Evolutionary conservation across 2,888 invertebrate genomes (phyloP).

Genomic region (Hypomecis punctinalis): DNA sequence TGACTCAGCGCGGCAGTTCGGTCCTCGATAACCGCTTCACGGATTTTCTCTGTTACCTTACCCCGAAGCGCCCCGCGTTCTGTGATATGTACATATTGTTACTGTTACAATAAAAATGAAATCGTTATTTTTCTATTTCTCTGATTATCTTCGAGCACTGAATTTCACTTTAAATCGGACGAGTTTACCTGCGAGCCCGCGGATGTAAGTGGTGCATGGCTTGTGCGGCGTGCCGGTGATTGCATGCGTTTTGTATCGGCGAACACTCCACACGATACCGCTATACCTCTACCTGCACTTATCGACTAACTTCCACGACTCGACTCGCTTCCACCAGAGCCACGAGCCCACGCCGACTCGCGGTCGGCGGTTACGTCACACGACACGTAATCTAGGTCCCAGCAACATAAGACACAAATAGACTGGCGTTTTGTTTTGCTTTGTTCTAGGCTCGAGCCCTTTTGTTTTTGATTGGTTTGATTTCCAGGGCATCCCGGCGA

Average conservation of each 20-base stretch:
- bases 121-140: slow-evolving; percentile 67
- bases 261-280: slow-evolving; percentile 52
- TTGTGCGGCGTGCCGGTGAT: slow-evolving; percentile 72
- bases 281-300: slow-evolving; percentile 60
- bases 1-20: slow-evolving; percentile 67
- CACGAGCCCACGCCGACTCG: slow-evolving; percentile 51
- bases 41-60: slow-evolving; percentile 63
- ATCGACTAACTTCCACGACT: slow-evolving; percentile 51
- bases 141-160: slow-evolving; percentile 68
- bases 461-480: slow-evolving; percentile 44
- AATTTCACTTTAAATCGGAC: slow-evolving; percentile 61
- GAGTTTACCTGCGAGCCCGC: slow-evolving; percentile 62
- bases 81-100: slow-evolving; percentile 85
- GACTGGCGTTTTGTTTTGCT: slow-evolving; percentile 58
- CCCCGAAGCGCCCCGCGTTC: slow-evolving; percentile 85
- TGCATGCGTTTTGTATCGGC: slow-evolving; percentile 75
- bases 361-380: slow-evolving; percentile 54
- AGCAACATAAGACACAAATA: slow-evolving; percentile 47
- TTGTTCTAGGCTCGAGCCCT: slow-evolving; percentile 52
- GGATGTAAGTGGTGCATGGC: slow-evolving; percentile 83
- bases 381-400: slow-evolving; percentile 47
- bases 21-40: slow-evolving; percentile 68
- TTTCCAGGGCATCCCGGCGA: slow-evolving; percentile 52
- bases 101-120: slow-evolving; percentile 82
- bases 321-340: slow-evolving; percentile 55